These are phyloP conservation scores for Tetanocera ferruginea DNA, from an alignment of 2,888 invertebrate species.

Conservation along the genomic window DNA sequence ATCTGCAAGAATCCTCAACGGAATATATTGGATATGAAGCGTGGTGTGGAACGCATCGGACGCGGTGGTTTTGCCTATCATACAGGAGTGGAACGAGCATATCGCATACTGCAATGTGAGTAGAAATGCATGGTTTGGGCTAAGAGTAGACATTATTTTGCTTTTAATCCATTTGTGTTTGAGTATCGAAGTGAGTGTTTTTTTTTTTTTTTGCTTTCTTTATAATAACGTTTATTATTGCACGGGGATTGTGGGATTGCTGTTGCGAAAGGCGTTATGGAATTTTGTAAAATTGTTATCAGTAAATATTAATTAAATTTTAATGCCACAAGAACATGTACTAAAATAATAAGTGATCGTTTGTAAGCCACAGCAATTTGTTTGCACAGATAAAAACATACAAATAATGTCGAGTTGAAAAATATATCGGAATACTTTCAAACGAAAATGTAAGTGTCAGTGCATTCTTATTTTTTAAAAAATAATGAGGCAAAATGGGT, in stretches of 20 bases:
- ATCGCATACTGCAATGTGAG: conserved; percentile 56
- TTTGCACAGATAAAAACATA: not conserved
- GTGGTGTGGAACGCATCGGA: conserved; percentile 57
- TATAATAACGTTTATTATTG: conserved; percentile 17
- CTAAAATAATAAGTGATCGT: not conserved
- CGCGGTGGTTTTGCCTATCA: conserved; percentile 64
- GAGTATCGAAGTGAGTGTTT: not conserved
- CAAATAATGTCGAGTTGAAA: no score
- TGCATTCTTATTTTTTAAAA: no score
- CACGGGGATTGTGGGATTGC: not conserved
- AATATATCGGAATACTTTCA: no score
- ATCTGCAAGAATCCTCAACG: conserved; percentile 54
- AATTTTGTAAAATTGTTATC: not conserved
- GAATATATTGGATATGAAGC: conserved; percentile 57
- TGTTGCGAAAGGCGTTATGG: not conserved
- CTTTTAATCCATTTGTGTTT: not conserved
- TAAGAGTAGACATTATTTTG: not conserved
- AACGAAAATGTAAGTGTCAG: no score
- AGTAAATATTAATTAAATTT: conserved; percentile 31
- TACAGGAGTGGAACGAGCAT: conserved; percentile 59
- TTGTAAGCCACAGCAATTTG: not conserved
- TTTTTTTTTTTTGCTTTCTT: no score
- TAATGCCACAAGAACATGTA: not conserved
- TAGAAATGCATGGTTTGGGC: not conserved
- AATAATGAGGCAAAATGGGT: no score